These are phyloP conservation scores for Myopa testacea DNA, from an alignment of 2,888 invertebrate genomes.

Conservation along the genomic window DNA sequence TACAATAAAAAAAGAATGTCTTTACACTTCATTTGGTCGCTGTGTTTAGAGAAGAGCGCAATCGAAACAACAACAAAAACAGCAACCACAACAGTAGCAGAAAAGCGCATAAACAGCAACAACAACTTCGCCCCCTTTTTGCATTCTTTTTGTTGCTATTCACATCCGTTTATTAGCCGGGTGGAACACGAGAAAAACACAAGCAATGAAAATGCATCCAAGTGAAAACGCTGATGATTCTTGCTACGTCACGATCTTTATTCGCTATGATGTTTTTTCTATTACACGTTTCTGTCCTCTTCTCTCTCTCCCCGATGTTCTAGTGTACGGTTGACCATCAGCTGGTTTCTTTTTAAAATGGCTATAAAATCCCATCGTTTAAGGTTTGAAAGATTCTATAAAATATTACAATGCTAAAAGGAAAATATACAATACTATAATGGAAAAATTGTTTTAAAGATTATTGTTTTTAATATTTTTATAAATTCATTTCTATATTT, in stretches of 20 bases:
- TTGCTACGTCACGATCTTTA: neutral
- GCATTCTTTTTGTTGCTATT: neutral
- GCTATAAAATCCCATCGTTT: too few relatives aligned
- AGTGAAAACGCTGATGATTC: slow-evolving; percentile 6
- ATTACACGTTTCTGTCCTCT: too few relatives aligned
- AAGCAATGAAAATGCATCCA: neutral
- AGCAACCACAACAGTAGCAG: neutral
- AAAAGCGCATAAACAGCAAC: neutral
- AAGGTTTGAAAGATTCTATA: too few relatives aligned
- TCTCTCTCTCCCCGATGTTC: too few relatives aligned
- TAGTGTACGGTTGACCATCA: too few relatives aligned
- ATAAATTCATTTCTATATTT: too few relatives aligned
- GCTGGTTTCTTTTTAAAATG: too few relatives aligned
- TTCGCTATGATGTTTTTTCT: neutral
- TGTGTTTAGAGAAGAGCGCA: neutral
- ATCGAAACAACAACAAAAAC: neutral
- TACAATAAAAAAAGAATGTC: neutral
- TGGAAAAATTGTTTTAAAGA: too few relatives aligned
- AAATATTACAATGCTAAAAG: too few relatives aligned
- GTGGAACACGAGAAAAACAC: neutral
- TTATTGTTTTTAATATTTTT: too few relatives aligned
- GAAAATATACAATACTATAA: too few relatives aligned
- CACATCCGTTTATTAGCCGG: neutral
- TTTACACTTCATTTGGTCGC: neutral
- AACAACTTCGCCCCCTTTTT: neutral